Base-by-base conservation (phyloP, 2,113 vertebrate species). In the Melanotaenia duboulayi region DNA sequence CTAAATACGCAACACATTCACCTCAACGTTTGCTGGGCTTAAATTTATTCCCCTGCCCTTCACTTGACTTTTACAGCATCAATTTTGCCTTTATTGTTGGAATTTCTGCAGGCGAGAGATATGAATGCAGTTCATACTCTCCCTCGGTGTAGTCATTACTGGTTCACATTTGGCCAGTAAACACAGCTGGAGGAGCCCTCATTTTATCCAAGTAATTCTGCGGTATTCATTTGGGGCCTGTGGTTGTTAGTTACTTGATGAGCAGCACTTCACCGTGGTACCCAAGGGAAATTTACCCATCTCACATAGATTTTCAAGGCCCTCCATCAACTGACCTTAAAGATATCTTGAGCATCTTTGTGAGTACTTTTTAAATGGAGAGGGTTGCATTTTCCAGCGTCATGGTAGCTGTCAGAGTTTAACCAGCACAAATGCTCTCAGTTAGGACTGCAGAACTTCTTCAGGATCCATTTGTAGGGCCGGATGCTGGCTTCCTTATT, bases 171-270 rank as follows among this genome's bases (percentile, higher is more conserved):
- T 50, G 57, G 70, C 49, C 57, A 17, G 25, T 4, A 2, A 32
- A 60, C 48, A 44, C 39, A 40, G 54, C 24, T n/a, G 40, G 39
- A 61, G 49, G 58, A 67, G 17, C 54, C 22, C 76, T 83, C 44
- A 48, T 78, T 86, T 78, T 74, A 60, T 68, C 62, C 23, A 35
- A 59, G 70, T 76, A 58, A 75, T 82, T 75, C 59, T 14, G 25
- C 4, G 12, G 24, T 63, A 40, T 69, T 85, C 82, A 68, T 84
- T 59, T 19, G 40, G 64, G 73, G 25, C 59, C 58, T 73, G n/a
- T 67, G 61, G 78, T 74, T 79, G 74, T 85, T 87, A 79, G 78
- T 78, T 76, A 79, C 69, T 56, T 81, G 79, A 86, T 87, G 83
- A 83, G 84, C 74, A 78, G 69, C 78, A 28, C 61, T 75, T 42